Conservation (phyloP, 2,113 vertebrate genomes). For the Galbula dea region DNA sequence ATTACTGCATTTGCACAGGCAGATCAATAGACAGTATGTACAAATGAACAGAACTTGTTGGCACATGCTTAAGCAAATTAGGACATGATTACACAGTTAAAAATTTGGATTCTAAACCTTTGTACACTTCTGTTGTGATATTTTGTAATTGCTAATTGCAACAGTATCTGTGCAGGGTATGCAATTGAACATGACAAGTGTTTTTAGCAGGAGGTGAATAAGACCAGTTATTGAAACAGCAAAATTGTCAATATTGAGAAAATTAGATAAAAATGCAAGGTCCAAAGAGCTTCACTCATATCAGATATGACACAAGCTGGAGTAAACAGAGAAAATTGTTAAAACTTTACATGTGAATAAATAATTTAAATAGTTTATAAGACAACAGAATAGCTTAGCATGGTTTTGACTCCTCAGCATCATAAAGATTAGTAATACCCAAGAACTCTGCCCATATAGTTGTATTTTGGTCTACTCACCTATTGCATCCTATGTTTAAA, state of each 20-base stretch:
- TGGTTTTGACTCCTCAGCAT: not conserved
- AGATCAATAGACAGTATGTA: not conserved
- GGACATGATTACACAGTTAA: not conserved
- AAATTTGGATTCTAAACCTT: conserved; percentile 44
- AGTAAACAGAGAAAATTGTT: conserved; percentile 7
- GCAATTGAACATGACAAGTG: conserved; percentile 40
- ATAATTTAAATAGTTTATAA: conserved; percentile 33
- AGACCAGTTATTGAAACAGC: conserved; percentile 36
- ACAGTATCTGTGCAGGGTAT: not conserved
- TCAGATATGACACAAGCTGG: not conserved
- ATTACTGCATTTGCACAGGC: not conserved
- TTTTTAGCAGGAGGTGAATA: conserved; percentile 56
- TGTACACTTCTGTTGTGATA: conserved; percentile 32
- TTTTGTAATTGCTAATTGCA: conserved; percentile 51
- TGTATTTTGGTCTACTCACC: not conserved
- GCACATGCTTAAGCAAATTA: not conserved
- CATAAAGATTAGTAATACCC: not conserved
- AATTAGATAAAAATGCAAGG: conserved; percentile 26
- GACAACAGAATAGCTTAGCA: not conserved
- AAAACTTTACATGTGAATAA: conserved; percentile 13
- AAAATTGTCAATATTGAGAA: conserved; percentile 32
- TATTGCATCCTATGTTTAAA: not conserved
- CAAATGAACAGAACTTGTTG: not conserved
- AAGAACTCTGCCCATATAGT: not conserved
- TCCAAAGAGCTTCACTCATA: conserved; percentile 22